phyloP scores from a whole-genome alignment of 1,140 invertebrate species.

The Meloidogyne exigua region DNA sequence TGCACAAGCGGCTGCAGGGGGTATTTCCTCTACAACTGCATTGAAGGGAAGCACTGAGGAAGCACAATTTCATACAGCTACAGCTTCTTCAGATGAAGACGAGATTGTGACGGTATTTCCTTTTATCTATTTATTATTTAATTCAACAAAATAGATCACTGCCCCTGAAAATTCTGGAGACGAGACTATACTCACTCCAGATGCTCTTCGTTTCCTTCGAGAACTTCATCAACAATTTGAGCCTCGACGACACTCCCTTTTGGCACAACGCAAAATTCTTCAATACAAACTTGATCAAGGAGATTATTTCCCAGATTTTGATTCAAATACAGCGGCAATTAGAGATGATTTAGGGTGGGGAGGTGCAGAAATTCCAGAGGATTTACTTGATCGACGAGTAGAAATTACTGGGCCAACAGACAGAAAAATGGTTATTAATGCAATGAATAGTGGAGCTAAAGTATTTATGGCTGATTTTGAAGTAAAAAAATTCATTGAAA shows the following conservation, averaged over 20 bases:
- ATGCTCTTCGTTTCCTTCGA: constrained; percentile 58
- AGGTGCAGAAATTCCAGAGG: constrained; percentile 53
- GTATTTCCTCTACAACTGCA: constrained; percentile 62
- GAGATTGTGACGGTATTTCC: constrained; percentile 57
- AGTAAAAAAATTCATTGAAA: neutral
- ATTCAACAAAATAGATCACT: constrained; percentile 45
- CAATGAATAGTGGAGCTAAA: constrained; percentile 63
- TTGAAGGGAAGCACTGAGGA: constrained; percentile 65
- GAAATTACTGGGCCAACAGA: constrained; percentile 65
- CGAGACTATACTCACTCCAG: constrained; percentile 61
- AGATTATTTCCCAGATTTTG: constrained; percentile 60
- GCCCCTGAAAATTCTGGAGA: constrained; percentile 48
- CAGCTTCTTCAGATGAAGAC: constrained; percentile 58
- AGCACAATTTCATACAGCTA: constrained; percentile 64
- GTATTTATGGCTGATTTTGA: constrained; percentile 66
- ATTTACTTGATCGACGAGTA: constrained; percentile 60
- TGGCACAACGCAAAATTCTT: constrained; percentile 49
- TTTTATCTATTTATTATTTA: constrained; percentile 1
- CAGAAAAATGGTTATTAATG: constrained; percentile 66
- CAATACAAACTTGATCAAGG: constrained; percentile 52
- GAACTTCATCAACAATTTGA: constrained; percentile 60
- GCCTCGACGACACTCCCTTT: constrained; percentile 44
- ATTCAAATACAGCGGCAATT: constrained; percentile 51
- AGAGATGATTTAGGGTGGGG: constrained; percentile 51
- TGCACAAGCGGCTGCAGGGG: constrained; percentile 60